Evolutionary conservation across 1,140 invertebrate species (phyloP).

Genomic region (Pachyrhynchus sulphureomaculatus): DNA sequence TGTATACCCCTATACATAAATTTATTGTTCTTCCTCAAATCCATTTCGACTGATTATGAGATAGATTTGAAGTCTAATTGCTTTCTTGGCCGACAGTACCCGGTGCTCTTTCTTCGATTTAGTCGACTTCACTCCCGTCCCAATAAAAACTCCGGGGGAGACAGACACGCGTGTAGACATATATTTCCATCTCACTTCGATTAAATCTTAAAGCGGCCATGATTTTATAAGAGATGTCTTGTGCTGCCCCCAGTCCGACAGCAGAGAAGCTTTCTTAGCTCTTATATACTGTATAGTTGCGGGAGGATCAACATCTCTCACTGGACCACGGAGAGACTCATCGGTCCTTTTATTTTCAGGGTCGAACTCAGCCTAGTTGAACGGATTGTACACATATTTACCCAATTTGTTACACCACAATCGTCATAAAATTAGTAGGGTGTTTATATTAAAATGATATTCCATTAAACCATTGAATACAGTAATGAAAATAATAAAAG

Average conservation of each 20-base stretch:
- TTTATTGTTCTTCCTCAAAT: too few species aligned
- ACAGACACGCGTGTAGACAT: conserved; percentile 18
- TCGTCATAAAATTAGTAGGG: too few species aligned
- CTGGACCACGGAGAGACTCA: conserved; percentile 6
- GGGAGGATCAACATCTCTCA: conserved; percentile 12
- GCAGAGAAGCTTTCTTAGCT: conserved; percentile 5
- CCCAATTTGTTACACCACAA: neutral
- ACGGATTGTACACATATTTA: neutral
- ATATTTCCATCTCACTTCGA: conserved; percentile 18
- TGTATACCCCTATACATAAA: too few species aligned
- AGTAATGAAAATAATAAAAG: too few species aligned
- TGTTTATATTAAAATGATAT: too few species aligned
- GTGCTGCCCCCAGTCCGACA: conserved; percentile 17
- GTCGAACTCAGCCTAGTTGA: conserved; percentile 11
- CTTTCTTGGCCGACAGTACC: too few species aligned
- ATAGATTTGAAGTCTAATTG: too few species aligned
- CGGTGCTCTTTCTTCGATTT: too few species aligned
- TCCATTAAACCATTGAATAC: too few species aligned
- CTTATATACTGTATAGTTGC: conserved; percentile 10
- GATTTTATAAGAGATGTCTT: conserved; percentile 27
- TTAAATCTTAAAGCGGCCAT: conserved; percentile 27
- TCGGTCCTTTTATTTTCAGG: conserved; percentile 6
- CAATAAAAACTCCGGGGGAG: neutral
- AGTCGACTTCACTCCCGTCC: too few species aligned
- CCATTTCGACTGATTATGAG: too few species aligned